A percentile compares a stretch with the other conserved stretches of the same genome.
Evolutionary conservation across 2,113 vertebrate species (phyloP).

Genomic region (Synchiropus splendidus): DNA sequence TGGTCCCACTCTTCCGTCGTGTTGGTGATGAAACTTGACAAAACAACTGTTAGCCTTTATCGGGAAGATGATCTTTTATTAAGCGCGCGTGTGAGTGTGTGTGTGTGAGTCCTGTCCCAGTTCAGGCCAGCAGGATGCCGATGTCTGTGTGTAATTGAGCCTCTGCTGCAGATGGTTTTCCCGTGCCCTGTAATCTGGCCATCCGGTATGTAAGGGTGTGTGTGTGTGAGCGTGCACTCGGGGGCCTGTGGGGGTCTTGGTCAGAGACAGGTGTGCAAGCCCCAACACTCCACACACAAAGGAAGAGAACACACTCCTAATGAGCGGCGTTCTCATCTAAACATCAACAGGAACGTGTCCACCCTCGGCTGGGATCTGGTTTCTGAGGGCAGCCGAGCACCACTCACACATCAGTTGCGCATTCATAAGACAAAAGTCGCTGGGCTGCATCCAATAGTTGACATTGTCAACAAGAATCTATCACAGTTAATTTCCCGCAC

Average conservation of each 20-base stretch:
- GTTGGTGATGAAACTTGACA: neutral
- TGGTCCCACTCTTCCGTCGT: neutral
- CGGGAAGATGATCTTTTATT: constrained; percentile 4
- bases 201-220: constrained; percentile 42
- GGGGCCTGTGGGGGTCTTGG: constrained; percentile 31
- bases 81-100: constrained; percentile 19
- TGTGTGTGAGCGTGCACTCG: constrained; percentile 12
- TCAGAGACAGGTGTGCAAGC: constrained; percentile 51
- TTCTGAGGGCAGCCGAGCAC: neutral
- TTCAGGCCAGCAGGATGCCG: constrained; percentile 57
- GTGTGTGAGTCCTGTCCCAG: constrained; percentile 32
- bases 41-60: neutral
- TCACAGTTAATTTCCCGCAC: too few species aligned
- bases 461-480: too few species aligned
- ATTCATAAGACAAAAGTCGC: too few species aligned
- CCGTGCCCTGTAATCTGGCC: constrained; percentile 58
- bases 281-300: constrained; percentile 40
- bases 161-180: constrained; percentile 59
- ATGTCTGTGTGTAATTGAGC: constrained; percentile 62
- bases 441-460: too few species aligned
- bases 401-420: too few species aligned
- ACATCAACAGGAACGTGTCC: neutral
- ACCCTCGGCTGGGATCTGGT: neutral
- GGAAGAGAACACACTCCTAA: constrained; percentile 1
- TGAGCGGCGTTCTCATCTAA: too few species aligned